These are phyloP conservation scores for Drosophila mercatorum DNA, from an alignment of 2,888 invertebrate genomes.

Conservation along the genomic window DNA sequence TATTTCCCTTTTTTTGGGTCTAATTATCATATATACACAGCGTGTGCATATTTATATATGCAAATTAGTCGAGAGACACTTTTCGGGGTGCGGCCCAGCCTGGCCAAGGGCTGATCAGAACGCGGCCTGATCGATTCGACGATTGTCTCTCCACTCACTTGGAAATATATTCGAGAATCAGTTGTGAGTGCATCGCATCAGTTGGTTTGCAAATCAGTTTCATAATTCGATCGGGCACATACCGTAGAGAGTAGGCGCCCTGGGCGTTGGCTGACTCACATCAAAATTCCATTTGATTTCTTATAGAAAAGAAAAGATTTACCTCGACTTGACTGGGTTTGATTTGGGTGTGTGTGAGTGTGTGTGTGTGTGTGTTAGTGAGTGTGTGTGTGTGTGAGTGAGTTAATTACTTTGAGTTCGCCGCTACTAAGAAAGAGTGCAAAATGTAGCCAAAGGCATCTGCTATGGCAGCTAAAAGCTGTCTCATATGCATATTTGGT, in stretches of 20 bases:
- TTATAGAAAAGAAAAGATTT: constrained; percentile 23
- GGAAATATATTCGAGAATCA: not conserved
- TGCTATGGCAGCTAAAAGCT: constrained; percentile 11
- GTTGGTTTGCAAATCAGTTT: not conserved
- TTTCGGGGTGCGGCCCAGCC: constrained; percentile 27
- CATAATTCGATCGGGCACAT: not conserved
- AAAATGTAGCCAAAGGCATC: constrained; percentile 15
- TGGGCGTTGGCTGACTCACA: constrained; percentile 26
- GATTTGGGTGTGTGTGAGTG: not conserved
- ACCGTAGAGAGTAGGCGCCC: not conserved
- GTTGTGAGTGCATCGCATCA: constrained; percentile 8
- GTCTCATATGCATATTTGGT: too few relatives aligned
- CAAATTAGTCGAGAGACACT: constrained; percentile 19
- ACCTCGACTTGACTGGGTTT: constrained; percentile 17
- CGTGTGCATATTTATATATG: constrained; percentile 26
- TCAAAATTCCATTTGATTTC: constrained; percentile 5
- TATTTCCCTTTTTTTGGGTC: not conserved
- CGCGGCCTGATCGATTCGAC: constrained; percentile 29
- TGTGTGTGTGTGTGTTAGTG: not conserved
- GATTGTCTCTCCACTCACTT: constrained; percentile 24
- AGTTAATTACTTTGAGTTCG: constrained; percentile 28
- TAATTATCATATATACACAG: constrained; percentile 47
- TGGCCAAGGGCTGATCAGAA: constrained; percentile 26
- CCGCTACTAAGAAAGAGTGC: constrained; percentile 11
- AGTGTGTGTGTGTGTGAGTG: not conserved